Evolutionary conservation across 2,797 vertebrate genomes (phyloP).

Genomic region (Platalea minor): DNA sequence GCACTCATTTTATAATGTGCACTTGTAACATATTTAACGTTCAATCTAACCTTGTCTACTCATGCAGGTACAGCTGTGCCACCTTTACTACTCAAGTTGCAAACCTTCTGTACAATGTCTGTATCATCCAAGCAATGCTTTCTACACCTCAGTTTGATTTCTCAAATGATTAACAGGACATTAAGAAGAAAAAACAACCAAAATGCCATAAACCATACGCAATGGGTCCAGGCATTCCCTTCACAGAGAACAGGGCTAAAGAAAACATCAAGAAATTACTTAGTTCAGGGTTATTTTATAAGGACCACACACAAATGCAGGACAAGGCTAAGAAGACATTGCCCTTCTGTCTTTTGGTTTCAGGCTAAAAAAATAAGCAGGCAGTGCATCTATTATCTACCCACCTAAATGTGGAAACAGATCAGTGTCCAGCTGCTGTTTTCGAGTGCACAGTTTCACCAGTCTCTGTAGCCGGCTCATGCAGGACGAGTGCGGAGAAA

Average conservation of each 20-base stretch:
- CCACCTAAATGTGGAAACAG: slow-evolving; percentile 97
- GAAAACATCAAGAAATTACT: neutral
- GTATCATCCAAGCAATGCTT: neutral
- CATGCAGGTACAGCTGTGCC: neutral
- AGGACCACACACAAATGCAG: neutral
- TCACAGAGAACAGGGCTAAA: neutral
- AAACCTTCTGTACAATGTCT: neutral
- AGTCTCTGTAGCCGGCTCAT: slow-evolving; percentile 93
- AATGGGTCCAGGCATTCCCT: neutral
- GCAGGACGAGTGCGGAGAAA: slow-evolving; percentile 88
- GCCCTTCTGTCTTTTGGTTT: neutral
- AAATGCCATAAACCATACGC: neutral
- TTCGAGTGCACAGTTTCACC: slow-evolving; percentile 92
- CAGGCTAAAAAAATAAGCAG: neutral
- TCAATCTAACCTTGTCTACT: neutral
- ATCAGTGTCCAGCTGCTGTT: slow-evolving; percentile 88
- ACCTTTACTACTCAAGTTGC: neutral
- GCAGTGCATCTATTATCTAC: neutral
- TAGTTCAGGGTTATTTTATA: neutral
- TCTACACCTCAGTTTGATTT: neutral
- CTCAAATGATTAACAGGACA: neutral
- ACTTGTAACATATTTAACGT: neutral
- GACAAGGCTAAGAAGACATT: neutral
- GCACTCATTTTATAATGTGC: neutral
- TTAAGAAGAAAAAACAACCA: neutral